Conservation (phyloP, 2,113 vertebrate species). For the Ptilorrhoa leucosticta region DNA sequence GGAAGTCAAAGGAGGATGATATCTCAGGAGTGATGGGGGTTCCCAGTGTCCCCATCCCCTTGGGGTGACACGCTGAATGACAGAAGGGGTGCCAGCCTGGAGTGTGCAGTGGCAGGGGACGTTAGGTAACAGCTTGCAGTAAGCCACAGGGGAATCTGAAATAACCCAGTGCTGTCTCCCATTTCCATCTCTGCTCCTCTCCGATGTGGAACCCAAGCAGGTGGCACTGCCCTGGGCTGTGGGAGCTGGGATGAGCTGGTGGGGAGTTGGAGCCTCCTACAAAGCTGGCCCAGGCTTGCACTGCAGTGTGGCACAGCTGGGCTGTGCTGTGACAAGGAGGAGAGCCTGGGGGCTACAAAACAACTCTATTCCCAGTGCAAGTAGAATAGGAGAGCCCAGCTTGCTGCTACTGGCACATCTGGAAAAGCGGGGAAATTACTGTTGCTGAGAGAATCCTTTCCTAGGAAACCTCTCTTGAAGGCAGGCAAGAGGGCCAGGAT, state of each 20-base stretch:
- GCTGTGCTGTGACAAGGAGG: not conserved
- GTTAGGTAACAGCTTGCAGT: not conserved
- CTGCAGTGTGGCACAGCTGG: not conserved
- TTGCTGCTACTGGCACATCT: not conserved
- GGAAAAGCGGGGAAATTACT: not conserved
- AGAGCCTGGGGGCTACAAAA: not conserved
- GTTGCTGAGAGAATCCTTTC: not conserved
- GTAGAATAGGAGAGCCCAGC: not conserved
- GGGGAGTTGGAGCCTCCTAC: not conserved
- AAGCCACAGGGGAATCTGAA: not conserved
- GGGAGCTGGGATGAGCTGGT: not conserved
- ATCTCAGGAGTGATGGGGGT: not conserved
- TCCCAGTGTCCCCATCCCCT: not conserved
- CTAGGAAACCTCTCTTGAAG: not conserved
- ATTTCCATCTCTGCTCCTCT: not conserved
- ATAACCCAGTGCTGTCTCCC: not conserved
- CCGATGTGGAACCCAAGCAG: fast-evolving
- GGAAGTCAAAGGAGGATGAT: not conserved
- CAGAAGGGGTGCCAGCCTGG: not conserved
- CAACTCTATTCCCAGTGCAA: not conserved
- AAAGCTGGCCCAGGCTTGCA: not conserved
- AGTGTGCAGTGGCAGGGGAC: not conserved
- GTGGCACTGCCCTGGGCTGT: not conserved
- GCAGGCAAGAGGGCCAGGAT: not conserved
- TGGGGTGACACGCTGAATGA: not conserved